These are phyloP conservation scores for Poecilia picta DNA, from an alignment of 2,797 vertebrate genomes.

Conservation along the genomic window DNA sequence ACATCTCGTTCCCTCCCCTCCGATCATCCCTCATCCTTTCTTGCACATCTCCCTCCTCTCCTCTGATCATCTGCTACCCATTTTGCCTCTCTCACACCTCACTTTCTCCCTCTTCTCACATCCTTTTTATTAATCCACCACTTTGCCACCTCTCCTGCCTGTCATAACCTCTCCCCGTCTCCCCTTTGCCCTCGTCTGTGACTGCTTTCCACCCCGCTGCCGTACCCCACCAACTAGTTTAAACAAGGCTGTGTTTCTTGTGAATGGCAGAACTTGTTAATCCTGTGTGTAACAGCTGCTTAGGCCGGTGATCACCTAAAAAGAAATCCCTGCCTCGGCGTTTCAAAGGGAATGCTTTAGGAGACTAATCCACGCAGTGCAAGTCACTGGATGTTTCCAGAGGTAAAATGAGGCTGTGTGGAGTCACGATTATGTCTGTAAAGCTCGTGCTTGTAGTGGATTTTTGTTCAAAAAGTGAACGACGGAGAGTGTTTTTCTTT, in stretches of 20 bases:
- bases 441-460: slow-evolving; percentile 20
- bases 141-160: slow-evolving; percentile 31
- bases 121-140: slow-evolving; percentile 29
- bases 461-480: slow-evolving; percentile 29
- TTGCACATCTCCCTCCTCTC: slow-evolving; percentile 33
- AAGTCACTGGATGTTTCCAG: slow-evolving; percentile 65
- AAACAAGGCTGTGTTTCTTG: slow-evolving; percentile 59
- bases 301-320: slow-evolving; percentile 72
- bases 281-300: slow-evolving; percentile 74
- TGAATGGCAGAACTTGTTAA: slow-evolving; percentile 73
- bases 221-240: slow-evolving; percentile 44
- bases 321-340: slow-evolving; percentile 62
- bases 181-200: slow-evolving; percentile 26
- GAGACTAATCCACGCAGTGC: slow-evolving; percentile 65
- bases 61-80: slow-evolving; percentile 34
- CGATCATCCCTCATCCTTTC: slow-evolving; percentile 44
- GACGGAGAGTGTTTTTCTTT: slow-evolving; percentile 35
- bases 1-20: slow-evolving; percentile 33
- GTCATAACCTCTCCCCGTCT: slow-evolving; percentile 34
- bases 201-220: slow-evolving; percentile 32
- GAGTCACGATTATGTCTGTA: slow-evolving; percentile 44
- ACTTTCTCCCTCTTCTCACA: slow-evolving; percentile 23
- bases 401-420: slow-evolving; percentile 56
- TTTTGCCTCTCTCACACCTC: slow-evolving; percentile 37
- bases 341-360: slow-evolving; percentile 71